Conservation (phyloP, 2,797 vertebrate species). For the Sebastes kiyomatsui region DNA sequence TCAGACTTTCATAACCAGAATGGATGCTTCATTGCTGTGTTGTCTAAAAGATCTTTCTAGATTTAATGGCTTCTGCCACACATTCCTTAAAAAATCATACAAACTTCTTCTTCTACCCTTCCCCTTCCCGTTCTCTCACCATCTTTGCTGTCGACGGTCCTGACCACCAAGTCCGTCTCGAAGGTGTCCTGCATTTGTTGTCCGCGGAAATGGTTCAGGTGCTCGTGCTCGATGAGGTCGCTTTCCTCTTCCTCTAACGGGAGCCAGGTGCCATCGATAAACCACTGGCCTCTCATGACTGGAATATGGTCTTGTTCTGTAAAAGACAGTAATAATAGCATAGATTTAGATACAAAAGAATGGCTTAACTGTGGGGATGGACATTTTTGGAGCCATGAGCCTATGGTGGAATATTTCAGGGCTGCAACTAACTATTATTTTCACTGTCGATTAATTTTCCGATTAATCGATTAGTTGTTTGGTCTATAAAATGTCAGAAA, state of each 20-base stretch:
- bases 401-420: too few relatives aligned
- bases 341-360: neutral
- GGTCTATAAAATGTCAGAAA: too few relatives aligned
- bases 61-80: neutral
- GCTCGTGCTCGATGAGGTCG: slow-evolving; percentile 94
- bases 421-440: too few relatives aligned
- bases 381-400: neutral
- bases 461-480: too few relatives aligned
- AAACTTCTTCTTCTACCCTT: neutral
- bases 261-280: slow-evolving; percentile 96
- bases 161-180: slow-evolving; percentile 90
- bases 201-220: slow-evolving; percentile 91
- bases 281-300: slow-evolving; percentile 99
- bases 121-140: slow-evolving; percentile 83
- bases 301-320: slow-evolving; percentile 94
- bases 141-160: slow-evolving; percentile 93
- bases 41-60: neutral
- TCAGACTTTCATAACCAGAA: neutral
- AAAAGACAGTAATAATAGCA: slow-evolving; percentile 2
- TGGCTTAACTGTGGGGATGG: neutral
- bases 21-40: neutral
- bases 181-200: slow-evolving; percentile 93
- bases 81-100: neutral
- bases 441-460: too few relatives aligned
- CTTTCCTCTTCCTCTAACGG: slow-evolving; percentile 97